Evolutionary conservation across 2,888 invertebrate species (phyloP), one percentile per base, ranked within the genome.

Genomic region (Nemotelus nigrinus): DNA sequence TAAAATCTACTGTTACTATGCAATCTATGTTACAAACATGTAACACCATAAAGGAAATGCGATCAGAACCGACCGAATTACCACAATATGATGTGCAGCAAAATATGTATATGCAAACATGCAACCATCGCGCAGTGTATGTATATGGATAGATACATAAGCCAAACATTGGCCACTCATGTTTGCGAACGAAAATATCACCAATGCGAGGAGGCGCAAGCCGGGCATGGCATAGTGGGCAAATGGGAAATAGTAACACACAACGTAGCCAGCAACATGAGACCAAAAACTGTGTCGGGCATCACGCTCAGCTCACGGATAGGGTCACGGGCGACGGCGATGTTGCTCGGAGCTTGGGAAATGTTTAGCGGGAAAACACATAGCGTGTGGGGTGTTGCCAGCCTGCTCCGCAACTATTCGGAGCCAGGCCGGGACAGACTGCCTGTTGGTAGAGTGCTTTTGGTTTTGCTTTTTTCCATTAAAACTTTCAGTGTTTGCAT

Each of bases 401-500:
- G 74, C 47, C 77, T 67, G 60, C 77, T 39, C 60, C 60, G 25
- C 57, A 25, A 25, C 25, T 25, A 25, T 25, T 25, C 25, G 25
- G 25, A 25, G 25, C 25, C 25, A 25, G 25, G 25, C 25, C 25
- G 25, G 53, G 45, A 64, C 60, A 48, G 60, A 48, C 48, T 57
- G 60, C 48, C 48, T 77, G 50, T 77, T 70, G 71, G 70, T 70
- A 39, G 67, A 7, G 47, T 25, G 75, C 72, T 25, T 25, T 25
- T 78, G 76, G 77, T 80, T 80, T 80, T 80, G 80, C 78, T 79
- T 78, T 72, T 79, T 80, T 79, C 78, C 67, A 76, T 77, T 63
- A 78, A 81, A 80, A 80, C 77, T 81, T 82, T 82, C 81, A 83
- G 83, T 83, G 82, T 82, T 83, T 82, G 82, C 82, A 83, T 83